These are phyloP conservation scores for Cichladusa arquata DNA, from an alignment of 2,113 vertebrate genomes.

Conservation along the genomic window DNA sequence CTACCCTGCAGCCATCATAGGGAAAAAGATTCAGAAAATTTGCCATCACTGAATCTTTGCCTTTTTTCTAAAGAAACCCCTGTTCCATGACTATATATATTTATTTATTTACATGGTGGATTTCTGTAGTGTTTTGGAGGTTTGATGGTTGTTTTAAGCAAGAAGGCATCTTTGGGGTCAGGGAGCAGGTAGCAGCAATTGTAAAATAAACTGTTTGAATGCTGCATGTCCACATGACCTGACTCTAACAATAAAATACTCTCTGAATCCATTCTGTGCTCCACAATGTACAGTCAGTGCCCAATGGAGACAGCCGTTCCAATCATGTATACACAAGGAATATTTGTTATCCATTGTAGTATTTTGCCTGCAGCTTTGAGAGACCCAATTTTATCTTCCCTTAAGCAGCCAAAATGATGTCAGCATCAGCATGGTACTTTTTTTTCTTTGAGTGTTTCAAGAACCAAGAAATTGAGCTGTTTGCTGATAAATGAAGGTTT, in stretches of 20 bases:
- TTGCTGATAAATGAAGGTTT: neutral
- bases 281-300: neutral
- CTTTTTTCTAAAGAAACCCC: neutral
- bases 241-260: constrained; percentile 28
- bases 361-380: constrained; percentile 53
- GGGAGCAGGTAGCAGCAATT: neutral
- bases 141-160: neutral
- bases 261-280: neutral
- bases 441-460: neutral
- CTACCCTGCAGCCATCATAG: constrained; percentile 1
- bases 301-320: constrained; percentile 38
- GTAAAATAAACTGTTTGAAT: neutral
- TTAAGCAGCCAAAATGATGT: constrained; percentile 36
- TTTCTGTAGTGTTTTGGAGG: neutral
- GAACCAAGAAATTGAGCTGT: neutral
- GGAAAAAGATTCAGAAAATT: neutral
- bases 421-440: neutral
- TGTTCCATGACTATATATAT: neutral
- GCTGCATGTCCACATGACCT: neutral
- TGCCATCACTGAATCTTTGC: neutral
- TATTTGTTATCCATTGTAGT: constrained; percentile 57
- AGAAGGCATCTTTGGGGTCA: neutral
- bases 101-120: neutral
- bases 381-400: constrained; percentile 58
- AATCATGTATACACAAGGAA: constrained; percentile 16